A percentile compares a stretch with the other conserved stretches of the same genome.
Conservation (phyloP, 2,113 vertebrate genomes). For the Ochotona curzoniae region DNA sequence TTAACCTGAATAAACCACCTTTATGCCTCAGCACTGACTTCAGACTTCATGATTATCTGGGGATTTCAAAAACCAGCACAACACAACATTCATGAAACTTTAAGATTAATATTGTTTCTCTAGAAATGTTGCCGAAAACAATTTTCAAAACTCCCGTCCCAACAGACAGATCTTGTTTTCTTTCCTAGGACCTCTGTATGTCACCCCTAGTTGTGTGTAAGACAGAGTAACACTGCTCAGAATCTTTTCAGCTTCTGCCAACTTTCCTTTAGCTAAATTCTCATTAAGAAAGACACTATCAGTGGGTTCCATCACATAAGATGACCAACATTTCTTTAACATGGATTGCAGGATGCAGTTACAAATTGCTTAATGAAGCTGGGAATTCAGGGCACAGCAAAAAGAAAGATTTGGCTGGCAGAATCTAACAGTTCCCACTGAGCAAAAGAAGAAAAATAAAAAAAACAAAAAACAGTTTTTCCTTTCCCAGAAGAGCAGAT, state of each 20-base stretch:
- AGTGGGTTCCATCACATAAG: constrained; percentile 49
- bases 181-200: constrained; percentile 5
- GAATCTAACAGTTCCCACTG: constrained; percentile 27
- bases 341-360: constrained; percentile 35
- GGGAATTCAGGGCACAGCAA: constrained; percentile 17
- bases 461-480: background rate
- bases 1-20: too few species aligned
- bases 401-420: constrained; percentile 46
- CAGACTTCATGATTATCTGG: too few species aligned
- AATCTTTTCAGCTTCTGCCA: constrained; percentile 29
- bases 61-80: too few species aligned
- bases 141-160: constrained; percentile 34
- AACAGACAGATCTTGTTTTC: background rate
- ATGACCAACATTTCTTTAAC: constrained; percentile 51
- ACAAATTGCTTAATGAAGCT: constrained; percentile 60
- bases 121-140: constrained; percentile 18
- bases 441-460: constrained; percentile 34
- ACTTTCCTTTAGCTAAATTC: constrained; percentile 42
- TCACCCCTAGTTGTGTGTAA: constrained; percentile 17
- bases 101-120: constrained; percentile 32
- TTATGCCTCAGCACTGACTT: too few species aligned
- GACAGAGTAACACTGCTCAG: constrained; percentile 4
- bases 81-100: background rate
- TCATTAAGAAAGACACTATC: constrained; percentile 55
- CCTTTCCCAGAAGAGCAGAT: background rate